Evolutionary conservation across 2,888 invertebrate species (phyloP), one percentile per base, ranked within the genome.

Genomic region (Dynastes tityus): DNA sequence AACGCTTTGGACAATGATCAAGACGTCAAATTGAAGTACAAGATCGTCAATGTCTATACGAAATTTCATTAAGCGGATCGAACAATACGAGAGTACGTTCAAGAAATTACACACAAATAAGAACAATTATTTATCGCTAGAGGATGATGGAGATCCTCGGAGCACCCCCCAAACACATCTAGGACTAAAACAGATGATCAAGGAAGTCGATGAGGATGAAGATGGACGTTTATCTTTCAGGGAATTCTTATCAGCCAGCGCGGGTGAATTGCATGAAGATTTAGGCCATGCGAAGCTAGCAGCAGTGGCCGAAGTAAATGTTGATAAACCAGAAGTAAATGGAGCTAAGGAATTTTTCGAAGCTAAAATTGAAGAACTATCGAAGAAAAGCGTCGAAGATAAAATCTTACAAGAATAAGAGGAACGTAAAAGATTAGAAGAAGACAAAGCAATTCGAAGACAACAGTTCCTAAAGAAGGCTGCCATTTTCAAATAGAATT

Each of bases 261-360:
- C 96, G 22, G 98, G 98, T 0, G 97, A 98, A 89, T 90, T 98
- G 77, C 93, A 94, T 83, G 93, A 93, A 67, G 95, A 96, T 86
- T 97, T 97, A 13, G 98, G 97, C 0, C 90, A 98, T 76, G 94
- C 93, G 81, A 95, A 97, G 81, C 89, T 98, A 84, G 98, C 97
- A 8, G 92, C 94, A 82, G 90, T 98, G 45, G 95, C 96, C 4
- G 98, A 97, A 90, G 95, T 98, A 79, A 95, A 97, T 86, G 98
- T 98, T 0, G 96, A 97, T 82, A 95, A 97, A 90, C 97, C 97
- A 22, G 98, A 98, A 0, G 98, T 98, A 0, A 95, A 94, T 82
- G 98, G 97, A n/a, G 98, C 98, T 51, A 98, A 98, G 88, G 94
- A 95, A 86, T 98, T 98, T 90, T 98, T 98, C 86, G 97, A 98